phyloP scores from a whole-genome alignment of 2,113 vertebrate genomes.

The Nansenia antarctica region DNA sequence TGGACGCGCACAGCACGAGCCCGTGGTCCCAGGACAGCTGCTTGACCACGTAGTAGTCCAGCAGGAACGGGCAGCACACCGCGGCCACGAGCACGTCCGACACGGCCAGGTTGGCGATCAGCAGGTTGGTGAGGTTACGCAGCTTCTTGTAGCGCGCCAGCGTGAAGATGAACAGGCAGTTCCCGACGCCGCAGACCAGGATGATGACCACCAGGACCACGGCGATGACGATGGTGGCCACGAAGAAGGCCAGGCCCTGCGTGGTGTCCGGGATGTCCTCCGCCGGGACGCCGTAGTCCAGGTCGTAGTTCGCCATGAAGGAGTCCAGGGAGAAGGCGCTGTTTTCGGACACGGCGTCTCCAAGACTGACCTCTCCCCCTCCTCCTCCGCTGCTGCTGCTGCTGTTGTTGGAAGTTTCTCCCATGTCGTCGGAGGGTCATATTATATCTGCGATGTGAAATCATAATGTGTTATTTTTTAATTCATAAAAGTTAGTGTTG shows the following conservation, averaged over 20 bases:
- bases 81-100: constrained; percentile 87
- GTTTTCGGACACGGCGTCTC: not conserved
- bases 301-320: constrained; percentile 63
- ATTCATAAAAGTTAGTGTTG: no score
- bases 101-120: constrained; percentile 87
- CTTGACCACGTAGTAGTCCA: constrained; percentile 87
- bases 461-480: not conserved
- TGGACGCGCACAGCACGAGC: constrained; percentile 78
- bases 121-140: constrained; percentile 85
- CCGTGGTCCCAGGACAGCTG: constrained; percentile 88
- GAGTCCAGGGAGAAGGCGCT: no score
- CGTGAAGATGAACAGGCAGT: constrained; percentile 73
- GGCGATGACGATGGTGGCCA: constrained; percentile 81
- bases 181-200: constrained; percentile 49
- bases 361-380: not conserved
- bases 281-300: constrained; percentile 77
- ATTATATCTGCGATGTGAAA: not conserved
- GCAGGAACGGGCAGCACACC: constrained; percentile 86
- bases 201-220: constrained; percentile 71
- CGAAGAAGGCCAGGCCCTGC: constrained; percentile 79
- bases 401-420: constrained; percentile 20
- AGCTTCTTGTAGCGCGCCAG: constrained; percentile 84
- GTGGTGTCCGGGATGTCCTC: constrained; percentile 80
- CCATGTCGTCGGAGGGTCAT: constrained; percentile 42
- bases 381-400: not conserved